These are phyloP conservation scores for Promerops cafer DNA, from an alignment of 2,113 vertebrate genomes.

Conservation along the genomic window DNA sequence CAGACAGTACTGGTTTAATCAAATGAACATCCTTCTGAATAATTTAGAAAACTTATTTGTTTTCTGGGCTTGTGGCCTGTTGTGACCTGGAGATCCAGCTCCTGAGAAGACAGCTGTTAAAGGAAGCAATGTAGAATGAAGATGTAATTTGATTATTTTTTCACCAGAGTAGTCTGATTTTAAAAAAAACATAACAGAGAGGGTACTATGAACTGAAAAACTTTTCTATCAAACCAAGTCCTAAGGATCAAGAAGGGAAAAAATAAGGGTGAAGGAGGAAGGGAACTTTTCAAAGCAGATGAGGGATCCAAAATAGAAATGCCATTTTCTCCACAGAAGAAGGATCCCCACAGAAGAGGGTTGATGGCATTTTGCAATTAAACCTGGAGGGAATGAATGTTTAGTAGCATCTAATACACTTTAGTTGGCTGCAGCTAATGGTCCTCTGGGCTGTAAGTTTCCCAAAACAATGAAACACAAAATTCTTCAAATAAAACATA, in stretches of 20 bases:
- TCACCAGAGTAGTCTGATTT: not conserved
- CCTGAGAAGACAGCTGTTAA: slow-evolving; percentile 13
- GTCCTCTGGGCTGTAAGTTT: not conserved
- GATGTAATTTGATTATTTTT: not conserved
- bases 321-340: not conserved
- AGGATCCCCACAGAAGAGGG: accelerated
- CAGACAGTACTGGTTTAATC: slow-evolving; percentile 11
- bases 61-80: slow-evolving; percentile 5
- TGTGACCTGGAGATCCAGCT: not conserved
- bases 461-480: not conserved
- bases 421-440: not conserved
- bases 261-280: not conserved
- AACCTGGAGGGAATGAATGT: not conserved
- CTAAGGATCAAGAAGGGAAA: not conserved
- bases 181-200: not conserved
- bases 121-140: not conserved
- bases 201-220: not conserved
- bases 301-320: not conserved
- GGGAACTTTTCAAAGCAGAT: not conserved
- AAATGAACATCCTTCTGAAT: slow-evolving; percentile 11
- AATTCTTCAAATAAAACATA: not conserved
- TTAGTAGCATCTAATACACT: not conserved
- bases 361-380: not conserved
- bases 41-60: slow-evolving; percentile 25
- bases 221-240: not conserved